A percentile compares a stretch with the other conserved stretches of the same genome.
Evolutionary conservation across 2,797 vertebrate species (phyloP).

Genomic region (Hydrophis major): DNA sequence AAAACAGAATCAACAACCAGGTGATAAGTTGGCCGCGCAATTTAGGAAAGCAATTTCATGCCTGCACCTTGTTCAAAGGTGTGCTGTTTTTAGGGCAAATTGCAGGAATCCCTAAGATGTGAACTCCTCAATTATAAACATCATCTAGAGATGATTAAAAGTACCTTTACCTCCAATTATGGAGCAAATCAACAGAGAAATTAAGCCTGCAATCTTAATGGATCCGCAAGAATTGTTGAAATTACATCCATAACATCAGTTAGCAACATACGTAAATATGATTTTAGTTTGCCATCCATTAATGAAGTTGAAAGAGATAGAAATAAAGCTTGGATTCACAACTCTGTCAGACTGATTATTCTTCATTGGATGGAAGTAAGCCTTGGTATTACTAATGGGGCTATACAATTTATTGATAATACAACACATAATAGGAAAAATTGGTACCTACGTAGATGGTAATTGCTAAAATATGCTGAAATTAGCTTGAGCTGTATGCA

Average conservation of each 20-base stretch:
- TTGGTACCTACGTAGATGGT: not conserved
- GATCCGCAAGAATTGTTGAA: not conserved
- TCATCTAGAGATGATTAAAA: not conserved
- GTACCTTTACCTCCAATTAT: not conserved
- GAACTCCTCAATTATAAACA: not conserved
- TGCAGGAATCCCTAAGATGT: conserved; percentile 3
- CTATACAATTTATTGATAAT: not conserved
- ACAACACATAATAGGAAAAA: not conserved
- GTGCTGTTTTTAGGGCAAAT: not conserved
- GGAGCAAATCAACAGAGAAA: not conserved
- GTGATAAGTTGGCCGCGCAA: conserved; percentile 29
- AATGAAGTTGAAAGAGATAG: not conserved
- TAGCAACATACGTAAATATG: not conserved
- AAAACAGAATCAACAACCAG: conserved; percentile 11
- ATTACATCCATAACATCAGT: fast-evolving
- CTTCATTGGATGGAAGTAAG: not conserved
- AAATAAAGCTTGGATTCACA: not conserved
- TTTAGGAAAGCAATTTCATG: conserved; percentile 2
- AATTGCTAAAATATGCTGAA: not conserved
- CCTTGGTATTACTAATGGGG: not conserved
- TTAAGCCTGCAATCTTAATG: not conserved
- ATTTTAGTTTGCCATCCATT: not conserved
- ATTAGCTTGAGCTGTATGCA: not conserved
- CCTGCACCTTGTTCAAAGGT: not conserved
- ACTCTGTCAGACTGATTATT: not conserved